Percentiles rank a stretch among this genome's conserved stretches.
Conservation (phyloP, 2,797 vertebrate species). For the Prionace glauca region DNA sequence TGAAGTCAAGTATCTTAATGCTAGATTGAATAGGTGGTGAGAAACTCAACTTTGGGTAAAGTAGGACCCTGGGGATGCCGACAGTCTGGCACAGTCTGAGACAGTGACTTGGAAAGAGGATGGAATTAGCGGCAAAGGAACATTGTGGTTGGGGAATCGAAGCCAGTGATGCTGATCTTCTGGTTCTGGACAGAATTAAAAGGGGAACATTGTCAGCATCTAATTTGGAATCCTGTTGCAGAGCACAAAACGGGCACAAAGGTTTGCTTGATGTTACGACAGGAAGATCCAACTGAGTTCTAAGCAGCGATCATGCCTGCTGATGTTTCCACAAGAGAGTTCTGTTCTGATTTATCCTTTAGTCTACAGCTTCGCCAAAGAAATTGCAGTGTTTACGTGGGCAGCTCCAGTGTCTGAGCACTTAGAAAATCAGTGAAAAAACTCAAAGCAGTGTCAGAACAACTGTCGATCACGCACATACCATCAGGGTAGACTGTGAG, state of each 20-base stretch:
- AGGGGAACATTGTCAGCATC: background rate
- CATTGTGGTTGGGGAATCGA: background rate
- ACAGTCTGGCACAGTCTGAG: background rate
- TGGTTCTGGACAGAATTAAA: background rate
- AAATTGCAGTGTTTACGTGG: background rate
- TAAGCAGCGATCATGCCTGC: background rate
- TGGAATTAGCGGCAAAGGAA: background rate
- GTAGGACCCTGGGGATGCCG: background rate
- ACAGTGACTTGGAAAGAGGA: background rate
- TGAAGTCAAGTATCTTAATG: background rate
- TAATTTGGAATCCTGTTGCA: background rate
- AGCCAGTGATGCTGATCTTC: too few species aligned
- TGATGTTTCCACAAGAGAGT: background rate
- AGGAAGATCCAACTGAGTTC: background rate
- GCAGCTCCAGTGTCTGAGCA: background rate
- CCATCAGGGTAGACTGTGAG: background rate
- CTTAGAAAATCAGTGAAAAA: background rate
- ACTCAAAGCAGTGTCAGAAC: background rate
- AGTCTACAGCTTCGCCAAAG: background rate
- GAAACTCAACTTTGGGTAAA: background rate
- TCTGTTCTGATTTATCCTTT: conserved; percentile 1
- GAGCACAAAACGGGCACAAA: background rate
- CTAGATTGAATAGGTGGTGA: too few species aligned
- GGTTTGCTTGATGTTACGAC: background rate
- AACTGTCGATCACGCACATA: background rate